Evolutionary conservation across 2,113 vertebrate species (phyloP).

Genomic region (Lophura nycthemera): DNA sequence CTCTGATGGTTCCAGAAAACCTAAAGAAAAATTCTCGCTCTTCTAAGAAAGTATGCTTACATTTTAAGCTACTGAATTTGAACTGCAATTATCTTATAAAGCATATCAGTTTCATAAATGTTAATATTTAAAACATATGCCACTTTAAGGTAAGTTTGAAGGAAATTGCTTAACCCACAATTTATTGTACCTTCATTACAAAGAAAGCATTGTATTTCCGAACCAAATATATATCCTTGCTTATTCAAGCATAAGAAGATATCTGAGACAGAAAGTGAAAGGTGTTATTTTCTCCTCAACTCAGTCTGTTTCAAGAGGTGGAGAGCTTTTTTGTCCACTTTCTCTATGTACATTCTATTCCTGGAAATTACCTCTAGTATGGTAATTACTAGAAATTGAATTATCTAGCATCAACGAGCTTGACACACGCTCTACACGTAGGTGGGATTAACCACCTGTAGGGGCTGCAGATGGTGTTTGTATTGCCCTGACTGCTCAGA

Average conservation of each 20-base stretch:
- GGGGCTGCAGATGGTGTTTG: constrained; percentile 35
- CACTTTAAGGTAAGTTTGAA: background rate
- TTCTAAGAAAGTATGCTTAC: background rate
- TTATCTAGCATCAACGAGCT: background rate
- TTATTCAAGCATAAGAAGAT: background rate
- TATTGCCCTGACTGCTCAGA: background rate
- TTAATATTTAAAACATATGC: background rate
- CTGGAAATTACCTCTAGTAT: background rate
- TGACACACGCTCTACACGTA: background rate
- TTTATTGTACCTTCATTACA: background rate
- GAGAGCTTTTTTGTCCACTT: background rate
- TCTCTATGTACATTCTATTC: background rate
- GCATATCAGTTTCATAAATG: background rate
- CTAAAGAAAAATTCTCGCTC: background rate
- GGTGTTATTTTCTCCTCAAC: background rate
- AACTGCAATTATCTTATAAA: background rate
- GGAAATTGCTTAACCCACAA: background rate
- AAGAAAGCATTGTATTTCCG: background rate
- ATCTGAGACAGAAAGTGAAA: background rate
- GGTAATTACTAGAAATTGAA: background rate
- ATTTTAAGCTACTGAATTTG: background rate
- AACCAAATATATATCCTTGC: background rate
- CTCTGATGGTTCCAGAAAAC: background rate
- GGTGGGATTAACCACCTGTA: constrained; percentile 33
- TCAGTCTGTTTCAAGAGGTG: background rate